Conservation (phyloP, 2,888 invertebrate species). For the Pandemis corylana region DNA sequence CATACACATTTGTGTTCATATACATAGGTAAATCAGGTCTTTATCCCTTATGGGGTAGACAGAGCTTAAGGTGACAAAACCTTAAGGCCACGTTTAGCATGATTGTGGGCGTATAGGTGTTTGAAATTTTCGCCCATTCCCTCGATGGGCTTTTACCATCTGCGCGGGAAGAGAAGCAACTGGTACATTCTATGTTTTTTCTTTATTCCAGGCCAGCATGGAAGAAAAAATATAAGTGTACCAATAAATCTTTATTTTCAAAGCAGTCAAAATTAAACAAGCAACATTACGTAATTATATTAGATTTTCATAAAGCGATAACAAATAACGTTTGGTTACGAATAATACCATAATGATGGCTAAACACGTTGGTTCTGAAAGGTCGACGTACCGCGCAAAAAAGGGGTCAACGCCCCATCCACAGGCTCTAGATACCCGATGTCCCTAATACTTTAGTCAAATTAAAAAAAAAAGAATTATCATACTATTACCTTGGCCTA, state of each 20-base stretch:
- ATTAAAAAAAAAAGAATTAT: background rate
- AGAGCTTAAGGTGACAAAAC: no score
- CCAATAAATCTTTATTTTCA: background rate
- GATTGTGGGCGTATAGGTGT: no score
- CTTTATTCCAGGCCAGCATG: no score
- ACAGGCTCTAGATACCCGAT: slow-evolving; percentile 47
- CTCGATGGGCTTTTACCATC: no score
- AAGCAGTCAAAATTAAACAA: background rate
- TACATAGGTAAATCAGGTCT: no score
- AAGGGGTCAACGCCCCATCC: slow-evolving; percentile 72
- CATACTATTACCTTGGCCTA: background rate
- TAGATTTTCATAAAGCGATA: slow-evolving; percentile 39
- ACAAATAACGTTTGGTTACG: slow-evolving; percentile 25
- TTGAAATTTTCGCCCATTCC: no score
- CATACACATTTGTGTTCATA: no score
- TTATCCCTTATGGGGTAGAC: no score
- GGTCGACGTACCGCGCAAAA: slow-evolving; percentile 78
- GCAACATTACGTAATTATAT: slow-evolving; percentile 11
- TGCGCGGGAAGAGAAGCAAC: no score
- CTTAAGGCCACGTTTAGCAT: no score
- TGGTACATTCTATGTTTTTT: no score
- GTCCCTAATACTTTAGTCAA: slow-evolving; percentile 7
- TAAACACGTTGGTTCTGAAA: slow-evolving; percentile 71
- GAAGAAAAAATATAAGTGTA: background rate
- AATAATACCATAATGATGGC: slow-evolving; percentile 37